Conservation (phyloP, 2,888 invertebrate genomes). For the Homarus gammarus region DNA sequence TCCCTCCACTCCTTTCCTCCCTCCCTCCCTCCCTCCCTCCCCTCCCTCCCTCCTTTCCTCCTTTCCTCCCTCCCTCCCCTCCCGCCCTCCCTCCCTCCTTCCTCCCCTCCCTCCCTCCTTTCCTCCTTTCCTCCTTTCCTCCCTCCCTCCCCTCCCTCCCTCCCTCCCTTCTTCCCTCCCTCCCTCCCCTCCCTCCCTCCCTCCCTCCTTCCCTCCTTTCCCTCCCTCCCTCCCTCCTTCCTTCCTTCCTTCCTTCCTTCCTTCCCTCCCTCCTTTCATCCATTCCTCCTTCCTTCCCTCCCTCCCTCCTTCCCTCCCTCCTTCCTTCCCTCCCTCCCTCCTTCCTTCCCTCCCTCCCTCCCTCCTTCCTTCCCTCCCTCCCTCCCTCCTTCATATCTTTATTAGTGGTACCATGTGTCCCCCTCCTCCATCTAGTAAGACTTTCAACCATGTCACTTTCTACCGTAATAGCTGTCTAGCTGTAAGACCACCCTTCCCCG, state of each 20-base stretch:
- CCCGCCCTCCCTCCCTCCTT: background rate
- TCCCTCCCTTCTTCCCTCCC: too few species aligned
- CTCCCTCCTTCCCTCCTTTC: background rate
- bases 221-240: background rate
- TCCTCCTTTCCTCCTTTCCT: background rate
- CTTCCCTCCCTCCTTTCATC: conserved; percentile 19
- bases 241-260: background rate
- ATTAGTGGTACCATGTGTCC: too few species aligned
- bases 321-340: background rate
- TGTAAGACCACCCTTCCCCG: background rate
- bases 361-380: background rate
- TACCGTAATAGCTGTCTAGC: too few species aligned
- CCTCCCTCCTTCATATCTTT: background rate
- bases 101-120: background rate
- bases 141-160: background rate
- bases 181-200: background rate
- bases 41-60: background rate
- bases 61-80: background rate
- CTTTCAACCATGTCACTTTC: too few species aligned
- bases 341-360: background rate
- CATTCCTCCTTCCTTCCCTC: background rate
- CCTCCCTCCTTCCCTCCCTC: background rate
- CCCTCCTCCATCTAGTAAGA: too few species aligned
- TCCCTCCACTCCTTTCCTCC: background rate
- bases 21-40: background rate